These are phyloP conservation scores for Etheostoma perlongum DNA, from an alignment of 2,797 vertebrate species.

Conservation along the genomic window DNA sequence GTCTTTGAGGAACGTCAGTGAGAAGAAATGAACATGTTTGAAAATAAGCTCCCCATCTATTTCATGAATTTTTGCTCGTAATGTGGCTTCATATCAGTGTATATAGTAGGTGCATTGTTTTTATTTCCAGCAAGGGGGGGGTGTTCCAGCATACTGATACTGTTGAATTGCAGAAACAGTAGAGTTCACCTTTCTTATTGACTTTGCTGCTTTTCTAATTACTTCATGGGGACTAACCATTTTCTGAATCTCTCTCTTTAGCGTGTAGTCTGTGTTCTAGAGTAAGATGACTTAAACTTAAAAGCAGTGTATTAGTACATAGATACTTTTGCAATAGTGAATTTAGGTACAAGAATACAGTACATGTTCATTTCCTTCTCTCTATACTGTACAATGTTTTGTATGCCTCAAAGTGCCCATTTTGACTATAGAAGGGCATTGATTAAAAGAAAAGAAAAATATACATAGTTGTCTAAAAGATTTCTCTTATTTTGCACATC, in stretches of 20 bases:
- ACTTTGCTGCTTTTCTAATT: conserved; percentile 75
- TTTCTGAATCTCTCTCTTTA: conserved; percentile 70
- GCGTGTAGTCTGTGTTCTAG: conserved; percentile 75
- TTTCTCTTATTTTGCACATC: conserved; percentile 82
- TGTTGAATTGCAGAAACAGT: conserved; percentile 43
- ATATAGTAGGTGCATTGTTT: conserved; percentile 34
- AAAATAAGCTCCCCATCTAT: conserved; percentile 9
- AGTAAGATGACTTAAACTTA: conserved; percentile 64
- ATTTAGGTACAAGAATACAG: conserved; percentile 77
- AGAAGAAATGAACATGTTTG: conserved; percentile 22
- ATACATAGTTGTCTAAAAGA: conserved; percentile 57
- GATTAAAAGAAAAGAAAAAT: conserved; percentile 54
- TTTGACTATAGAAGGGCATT: conserved; percentile 69
- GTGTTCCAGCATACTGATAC: conserved; percentile 36
- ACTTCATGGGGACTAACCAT: conserved; percentile 55
- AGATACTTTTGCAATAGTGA: conserved; percentile 78
- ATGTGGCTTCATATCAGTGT: conserved; percentile 42
- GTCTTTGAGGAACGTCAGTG: conserved; percentile 11
- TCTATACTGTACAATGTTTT: conserved; percentile 60
- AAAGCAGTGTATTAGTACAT: conserved; percentile 75
- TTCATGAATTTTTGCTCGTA: conserved; percentile 21
- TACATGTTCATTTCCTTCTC: conserved; percentile 63
- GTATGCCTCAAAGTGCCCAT: conserved; percentile 84
- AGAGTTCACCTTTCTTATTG: conserved; percentile 50
- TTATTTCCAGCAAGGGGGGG: conserved; percentile 14